phyloP scores from a whole-genome alignment of 1,140 invertebrate species.

The Schlechtendalia chinensis region DNA sequence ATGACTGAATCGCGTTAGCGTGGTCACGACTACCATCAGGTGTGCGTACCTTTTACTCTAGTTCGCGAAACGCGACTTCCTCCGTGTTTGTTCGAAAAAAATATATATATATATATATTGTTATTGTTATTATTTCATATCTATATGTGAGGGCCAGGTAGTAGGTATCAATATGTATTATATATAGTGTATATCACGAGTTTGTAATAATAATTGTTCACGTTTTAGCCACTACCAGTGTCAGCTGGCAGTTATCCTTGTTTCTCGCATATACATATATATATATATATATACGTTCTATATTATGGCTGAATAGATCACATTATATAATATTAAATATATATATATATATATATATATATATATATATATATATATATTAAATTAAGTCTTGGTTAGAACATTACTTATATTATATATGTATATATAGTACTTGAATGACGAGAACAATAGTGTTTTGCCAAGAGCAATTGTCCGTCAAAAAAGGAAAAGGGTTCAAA shows the following conservation, averaged over 20 bases:
- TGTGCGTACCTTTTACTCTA: conserved; percentile 36
- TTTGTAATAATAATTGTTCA: conserved; percentile 32
- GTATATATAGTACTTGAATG: too few species aligned
- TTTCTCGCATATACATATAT: too few species aligned
- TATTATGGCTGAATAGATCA: too few species aligned
- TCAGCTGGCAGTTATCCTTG: not conserved
- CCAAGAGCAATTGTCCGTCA: too few species aligned
- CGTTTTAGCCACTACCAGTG: conserved; percentile 18
- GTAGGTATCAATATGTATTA: not conserved
- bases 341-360: too few species aligned
- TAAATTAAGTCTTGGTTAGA: too few species aligned
- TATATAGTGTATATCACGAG: conserved; percentile 14
- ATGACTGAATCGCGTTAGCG: conserved; percentile 29
- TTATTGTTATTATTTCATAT: not conserved
- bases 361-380: too few species aligned
- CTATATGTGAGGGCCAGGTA: not conserved
- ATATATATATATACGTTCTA: too few species aligned
- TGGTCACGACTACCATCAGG: conserved; percentile 15
- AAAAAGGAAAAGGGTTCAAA: too few species aligned
- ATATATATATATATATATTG: not conserved
- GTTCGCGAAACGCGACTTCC: conserved; percentile 15
- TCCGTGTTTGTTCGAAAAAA: not conserved
- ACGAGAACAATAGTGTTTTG: too few species aligned
- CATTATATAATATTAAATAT: too few species aligned
- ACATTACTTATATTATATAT: too few species aligned